Base-by-base conservation (phyloP, 2,888 invertebrate genomes). In the Cephus sareptanus region DNA sequence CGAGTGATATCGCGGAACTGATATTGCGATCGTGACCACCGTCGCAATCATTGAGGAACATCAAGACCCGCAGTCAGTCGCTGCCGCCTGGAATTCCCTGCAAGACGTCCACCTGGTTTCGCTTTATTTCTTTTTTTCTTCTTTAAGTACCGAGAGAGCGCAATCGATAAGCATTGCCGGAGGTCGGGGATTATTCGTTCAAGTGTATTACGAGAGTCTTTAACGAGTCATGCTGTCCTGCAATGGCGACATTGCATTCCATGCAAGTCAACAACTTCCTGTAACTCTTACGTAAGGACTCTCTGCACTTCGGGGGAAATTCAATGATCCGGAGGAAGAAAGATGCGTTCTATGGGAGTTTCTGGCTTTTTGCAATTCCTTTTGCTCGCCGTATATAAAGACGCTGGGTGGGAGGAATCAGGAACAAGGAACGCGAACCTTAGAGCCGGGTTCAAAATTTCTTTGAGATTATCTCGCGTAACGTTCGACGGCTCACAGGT, bases 401-500 rank as follows among this genome's bases (percentile, higher is more conserved):
- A 2, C 2, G 56, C 9, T 56, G 23, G 23, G 2, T 56, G 23
- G 2, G 23, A 56, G 40, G 40, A 15, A 15, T 40, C 40, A 56
- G 23, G 15, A 56, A 56, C 23, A 15, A 37, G 9, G 56, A 56
- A 23, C 23, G 6, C 15, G 23, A 56, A 56, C 56, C 15, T 2
- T 15, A 23, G 23, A 74, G 70, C 6, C 69, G 73, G 71, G 80
- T 83, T 85, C 78, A 83, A 87, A 85, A 85, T 83, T 79, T 80
- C 79, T 85, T 84, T 81, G 83, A 79, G 77, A 79, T 84, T 34
- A 71, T 86, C 80, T 89, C 83, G 80, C 77, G 81, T 88, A 88
- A 86, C 87, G 78, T 79, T 34, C 11, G 80, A 70, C 76, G 56
- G 31, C 23, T 76, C 76, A 77, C 83, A 85, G 82, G 85, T 82